Conservation (phyloP, 1,140 invertebrate genomes). For the Notospermus geniculatus region DNA sequence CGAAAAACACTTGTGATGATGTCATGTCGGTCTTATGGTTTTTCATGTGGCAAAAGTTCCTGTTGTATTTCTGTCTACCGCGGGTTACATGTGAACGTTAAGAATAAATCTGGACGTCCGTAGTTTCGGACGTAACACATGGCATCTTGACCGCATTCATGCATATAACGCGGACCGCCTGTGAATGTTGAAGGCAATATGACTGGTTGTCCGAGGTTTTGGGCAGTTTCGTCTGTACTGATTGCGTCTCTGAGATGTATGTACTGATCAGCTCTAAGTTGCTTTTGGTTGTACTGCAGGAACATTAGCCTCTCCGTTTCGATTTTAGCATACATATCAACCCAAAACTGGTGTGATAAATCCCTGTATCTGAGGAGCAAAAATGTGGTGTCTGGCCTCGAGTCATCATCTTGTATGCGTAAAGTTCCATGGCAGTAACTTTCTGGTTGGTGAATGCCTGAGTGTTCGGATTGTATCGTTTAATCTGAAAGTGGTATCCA, state of each 20-base stretch:
- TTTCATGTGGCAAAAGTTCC: not conserved
- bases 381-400: not conserved
- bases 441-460: conserved; percentile 2
- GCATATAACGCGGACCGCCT: no score
- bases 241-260: no score
- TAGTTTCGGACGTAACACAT: not conserved
- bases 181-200: not conserved
- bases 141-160: not conserved
- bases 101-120: no score
- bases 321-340: no score
- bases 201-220: not conserved
- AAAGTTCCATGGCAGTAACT: conserved; percentile 12
- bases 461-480: not conserved
- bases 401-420: no score
- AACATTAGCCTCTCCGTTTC: no score
- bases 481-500: conserved; percentile 1
- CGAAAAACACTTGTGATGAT: not conserved
- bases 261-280: no score
- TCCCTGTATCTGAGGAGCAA: not conserved
- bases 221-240: not conserved
- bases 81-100: no score
- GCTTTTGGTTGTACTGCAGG: no score
- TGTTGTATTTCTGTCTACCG: not conserved
- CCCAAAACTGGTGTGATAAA: no score
- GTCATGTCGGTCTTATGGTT: not conserved